phyloP scores from a whole-genome alignment of 2,113 vertebrate genomes.

The Sebastes schlegelii region DNA sequence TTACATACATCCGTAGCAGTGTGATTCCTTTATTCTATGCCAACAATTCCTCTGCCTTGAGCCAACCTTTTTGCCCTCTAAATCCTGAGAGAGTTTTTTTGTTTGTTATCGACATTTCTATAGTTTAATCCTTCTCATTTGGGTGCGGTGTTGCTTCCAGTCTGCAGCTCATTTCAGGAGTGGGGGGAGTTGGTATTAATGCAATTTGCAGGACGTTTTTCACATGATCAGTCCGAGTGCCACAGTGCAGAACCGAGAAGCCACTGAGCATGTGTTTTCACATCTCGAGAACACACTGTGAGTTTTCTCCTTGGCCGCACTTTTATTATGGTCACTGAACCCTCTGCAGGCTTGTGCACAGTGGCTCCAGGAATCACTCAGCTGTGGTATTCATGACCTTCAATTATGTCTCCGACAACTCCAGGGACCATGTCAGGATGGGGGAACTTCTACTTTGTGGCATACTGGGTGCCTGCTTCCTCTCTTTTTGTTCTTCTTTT shows the following conservation, averaged over 20 bases:
- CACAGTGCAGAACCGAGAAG: constrained; percentile 50
- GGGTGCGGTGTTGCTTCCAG: constrained; percentile 13
- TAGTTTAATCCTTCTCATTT: constrained; percentile 22
- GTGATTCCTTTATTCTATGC: not conserved
- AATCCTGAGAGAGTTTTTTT: not conserved
- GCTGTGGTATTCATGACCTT: constrained; percentile 71
- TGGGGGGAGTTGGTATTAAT: constrained; percentile 25
- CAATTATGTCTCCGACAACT: constrained; percentile 69
- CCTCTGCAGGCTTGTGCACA: constrained; percentile 43
- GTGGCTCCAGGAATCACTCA: constrained; percentile 58
- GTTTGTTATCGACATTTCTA: not conserved
- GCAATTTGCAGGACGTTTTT: constrained; percentile 43
- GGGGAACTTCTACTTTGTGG: constrained; percentile 53
- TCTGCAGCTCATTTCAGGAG: constrained; percentile 15
- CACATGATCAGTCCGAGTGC: constrained; percentile 30
- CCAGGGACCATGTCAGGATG: constrained; percentile 42
- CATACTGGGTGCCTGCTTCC: constrained; percentile 15
- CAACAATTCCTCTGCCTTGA: not conserved
- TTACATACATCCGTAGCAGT: not conserved
- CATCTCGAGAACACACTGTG: constrained; percentile 49
- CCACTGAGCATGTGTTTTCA: constrained; percentile 71
- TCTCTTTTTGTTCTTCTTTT: constrained; percentile 7
- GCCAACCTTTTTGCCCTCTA: not conserved
- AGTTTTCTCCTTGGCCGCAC: constrained; percentile 59
- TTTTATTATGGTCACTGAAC: constrained; percentile 67